phyloP scores from a whole-genome alignment of 2,113 vertebrate species.

The Cygnus atratus region DNA sequence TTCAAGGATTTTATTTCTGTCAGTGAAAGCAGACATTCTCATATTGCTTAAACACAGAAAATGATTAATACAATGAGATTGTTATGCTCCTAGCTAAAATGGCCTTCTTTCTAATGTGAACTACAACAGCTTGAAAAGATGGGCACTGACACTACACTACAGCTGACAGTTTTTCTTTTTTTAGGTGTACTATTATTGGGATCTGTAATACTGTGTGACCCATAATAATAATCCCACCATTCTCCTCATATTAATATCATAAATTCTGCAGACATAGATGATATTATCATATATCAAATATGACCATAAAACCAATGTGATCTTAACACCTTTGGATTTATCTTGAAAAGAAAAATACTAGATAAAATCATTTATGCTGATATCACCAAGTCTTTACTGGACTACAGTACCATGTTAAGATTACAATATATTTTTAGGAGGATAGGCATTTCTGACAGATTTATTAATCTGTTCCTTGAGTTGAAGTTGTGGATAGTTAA shows the following conservation, averaged over 20 bases:
- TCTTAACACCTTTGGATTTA: conserved; percentile 67
- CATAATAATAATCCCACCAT: conserved; percentile 54
- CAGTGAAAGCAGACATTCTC: conserved; percentile 51
- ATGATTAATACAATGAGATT: conserved; percentile 48
- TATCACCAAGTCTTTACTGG: conserved; percentile 25
- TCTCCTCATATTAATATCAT: conserved; percentile 62
- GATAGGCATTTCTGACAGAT: conserved; percentile 33
- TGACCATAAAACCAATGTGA: conserved; percentile 58
- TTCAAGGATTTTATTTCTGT: conserved; percentile 65
- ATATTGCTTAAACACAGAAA: conserved; percentile 42
- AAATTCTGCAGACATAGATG: conserved; percentile 66
- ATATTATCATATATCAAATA: conserved; percentile 68
- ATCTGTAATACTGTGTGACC: conserved; percentile 46
- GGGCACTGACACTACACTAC: background rate
- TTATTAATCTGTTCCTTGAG: conserved; percentile 16
- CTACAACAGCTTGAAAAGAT: conserved; percentile 26
- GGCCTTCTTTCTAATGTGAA: conserved; percentile 28
- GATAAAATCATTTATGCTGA: conserved; percentile 48
- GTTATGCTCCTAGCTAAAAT: conserved; percentile 31
- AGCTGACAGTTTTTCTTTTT: conserved; percentile 53
- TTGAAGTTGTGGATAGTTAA: conserved; percentile 34
- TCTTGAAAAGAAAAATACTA: conserved; percentile 62
- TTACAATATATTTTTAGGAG: conserved; percentile 13
- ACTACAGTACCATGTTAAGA: conserved; percentile 5
- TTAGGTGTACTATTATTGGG: conserved; percentile 15